Evolutionary conservation across 2,888 invertebrate species (phyloP).

Genomic region (Argyresthia albistria): DNA sequence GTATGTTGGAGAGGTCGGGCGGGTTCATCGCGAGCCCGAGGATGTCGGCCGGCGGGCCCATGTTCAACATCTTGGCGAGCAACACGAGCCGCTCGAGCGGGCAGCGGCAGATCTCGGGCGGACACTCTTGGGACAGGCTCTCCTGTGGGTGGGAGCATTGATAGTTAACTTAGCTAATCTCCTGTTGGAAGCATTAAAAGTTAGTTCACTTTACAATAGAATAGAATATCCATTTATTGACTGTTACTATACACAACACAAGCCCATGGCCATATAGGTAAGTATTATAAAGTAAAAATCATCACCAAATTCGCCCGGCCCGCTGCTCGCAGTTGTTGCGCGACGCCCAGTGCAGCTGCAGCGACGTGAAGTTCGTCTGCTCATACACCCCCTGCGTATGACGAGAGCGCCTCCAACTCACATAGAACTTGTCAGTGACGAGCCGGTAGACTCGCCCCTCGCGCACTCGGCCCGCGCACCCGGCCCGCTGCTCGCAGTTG

Average conservation of each 20-base stretch:
- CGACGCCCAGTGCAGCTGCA: constrained; percentile 90
- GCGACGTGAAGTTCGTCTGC: too few relatives aligned
- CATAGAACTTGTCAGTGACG: constrained; percentile 77
- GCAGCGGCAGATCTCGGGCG: constrained; percentile 85
- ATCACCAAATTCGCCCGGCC: too few relatives aligned
- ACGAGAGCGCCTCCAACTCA: too few relatives aligned
- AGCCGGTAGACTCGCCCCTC: constrained; percentile 90
- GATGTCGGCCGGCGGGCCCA: constrained; percentile 85
- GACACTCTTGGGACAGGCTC: constrained; percentile 63
- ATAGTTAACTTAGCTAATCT: too few relatives aligned
- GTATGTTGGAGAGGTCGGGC: constrained; percentile 86
- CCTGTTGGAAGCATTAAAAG: too few relatives aligned
- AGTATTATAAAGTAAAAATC: too few relatives aligned
- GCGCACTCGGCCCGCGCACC: constrained; percentile 92
- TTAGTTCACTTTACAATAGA: too few relatives aligned
- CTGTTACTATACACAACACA: too few relatives aligned
- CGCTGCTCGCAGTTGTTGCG: constrained; percentile 92
- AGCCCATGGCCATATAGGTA: too few relatives aligned
- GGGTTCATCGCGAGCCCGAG: constrained; percentile 90
- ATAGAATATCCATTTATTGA: too few relatives aligned
- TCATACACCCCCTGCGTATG: too few relatives aligned
- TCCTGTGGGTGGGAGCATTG: constrained; percentile 28
- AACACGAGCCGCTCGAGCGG: constrained; percentile 87
- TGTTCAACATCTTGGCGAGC: constrained; percentile 84
- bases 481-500: constrained; percentile 91